These are phyloP conservation scores for Cantharis flavilabris DNA, from an alignment of 2,888 invertebrate species.

Conservation along the genomic window DNA sequence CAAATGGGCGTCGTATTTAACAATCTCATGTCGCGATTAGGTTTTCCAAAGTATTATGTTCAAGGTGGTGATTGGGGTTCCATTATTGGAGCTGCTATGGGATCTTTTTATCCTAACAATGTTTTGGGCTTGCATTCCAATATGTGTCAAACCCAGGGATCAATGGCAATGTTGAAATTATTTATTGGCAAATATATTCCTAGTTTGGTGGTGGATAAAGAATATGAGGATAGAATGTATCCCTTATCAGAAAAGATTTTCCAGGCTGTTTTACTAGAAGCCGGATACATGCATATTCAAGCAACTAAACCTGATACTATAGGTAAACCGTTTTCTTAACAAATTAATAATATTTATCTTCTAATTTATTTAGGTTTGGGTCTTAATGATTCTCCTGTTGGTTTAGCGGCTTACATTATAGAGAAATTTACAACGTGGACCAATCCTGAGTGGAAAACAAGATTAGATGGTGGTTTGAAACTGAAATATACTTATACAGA, in stretches of 20 bases:
- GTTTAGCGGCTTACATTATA: conserved; percentile 85
- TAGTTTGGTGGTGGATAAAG: conserved; percentile 60
- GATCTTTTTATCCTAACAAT: conserved; percentile 65
- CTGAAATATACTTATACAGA: conserved; percentile 71
- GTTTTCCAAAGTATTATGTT: conserved; percentile 67
- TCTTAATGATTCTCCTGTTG: conserved; percentile 78
- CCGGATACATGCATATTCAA: conserved; percentile 76
- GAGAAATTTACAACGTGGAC: conserved; percentile 88
- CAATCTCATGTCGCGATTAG: conserved; percentile 72
- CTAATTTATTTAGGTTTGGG: conserved; percentile 61
- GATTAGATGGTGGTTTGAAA: conserved; percentile 69
- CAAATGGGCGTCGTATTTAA: conserved; percentile 64
- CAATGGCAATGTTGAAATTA: conserved; percentile 46
- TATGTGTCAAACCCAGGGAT: conserved; percentile 61
- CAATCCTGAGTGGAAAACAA: conserved; percentile 56
- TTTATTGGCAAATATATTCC: conserved; percentile 62
- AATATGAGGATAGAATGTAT: conserved; percentile 59
- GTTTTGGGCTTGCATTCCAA: conserved; percentile 66
- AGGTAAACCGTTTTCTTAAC: conserved; percentile 62
- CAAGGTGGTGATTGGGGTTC: conserved; percentile 88
- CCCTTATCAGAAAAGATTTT: conserved; percentile 56
- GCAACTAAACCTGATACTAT: conserved; percentile 88
- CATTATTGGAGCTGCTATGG: conserved; percentile 63
- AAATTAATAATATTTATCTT: too few species aligned
- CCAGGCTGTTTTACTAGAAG: conserved; percentile 59